Conservation (phyloP, 2,888 invertebrate species). For the Cantharis rustica region DNA sequence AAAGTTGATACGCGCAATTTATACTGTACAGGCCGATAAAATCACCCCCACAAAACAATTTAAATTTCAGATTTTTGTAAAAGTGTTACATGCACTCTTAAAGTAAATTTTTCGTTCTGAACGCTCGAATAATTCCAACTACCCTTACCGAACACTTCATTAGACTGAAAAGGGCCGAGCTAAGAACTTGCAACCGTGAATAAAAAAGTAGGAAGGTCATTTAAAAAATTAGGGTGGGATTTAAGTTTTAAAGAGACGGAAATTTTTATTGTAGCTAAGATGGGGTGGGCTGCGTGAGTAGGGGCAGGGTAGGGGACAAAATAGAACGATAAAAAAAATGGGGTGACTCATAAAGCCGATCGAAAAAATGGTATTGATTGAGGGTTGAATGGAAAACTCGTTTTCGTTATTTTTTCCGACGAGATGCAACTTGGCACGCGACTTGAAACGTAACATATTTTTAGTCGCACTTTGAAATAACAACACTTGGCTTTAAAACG, state of each 20-base stretch:
- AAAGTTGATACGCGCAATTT: conserved; percentile 15
- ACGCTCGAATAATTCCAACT: neutral
- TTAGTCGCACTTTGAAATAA: neutral
- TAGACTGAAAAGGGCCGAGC: conserved; percentile 13
- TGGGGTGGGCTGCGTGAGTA: conserved; percentile 34
- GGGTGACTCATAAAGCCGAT: conserved; percentile 3
- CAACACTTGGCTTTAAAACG: neutral
- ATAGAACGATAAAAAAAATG: conserved; percentile 24
- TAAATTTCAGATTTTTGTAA: conserved; percentile 21
- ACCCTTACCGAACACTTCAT: conserved; percentile 4
- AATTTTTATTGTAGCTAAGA: conserved; percentile 41
- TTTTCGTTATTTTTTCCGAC: neutral
- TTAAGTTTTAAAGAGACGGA: conserved; percentile 40
- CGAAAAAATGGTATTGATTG: neutral
- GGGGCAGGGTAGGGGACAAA: conserved; percentile 34
- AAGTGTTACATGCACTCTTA: conserved; percentile 13
- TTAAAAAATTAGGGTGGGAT: conserved; percentile 46
- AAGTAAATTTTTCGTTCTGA: neutral
- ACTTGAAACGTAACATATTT: neutral
- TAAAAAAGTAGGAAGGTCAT: conserved; percentile 43
- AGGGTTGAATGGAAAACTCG: neutral
- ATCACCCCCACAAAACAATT: conserved; percentile 19
- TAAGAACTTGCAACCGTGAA: conserved; percentile 12
- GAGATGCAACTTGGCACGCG: neutral
- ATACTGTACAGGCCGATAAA: conserved; percentile 13